Evolutionary conservation across 64 coral and sea anemone species (phyloP), one percentile per base, ranked within the genome.

Genomic region (Catalaphyllia jardinei): DNA sequence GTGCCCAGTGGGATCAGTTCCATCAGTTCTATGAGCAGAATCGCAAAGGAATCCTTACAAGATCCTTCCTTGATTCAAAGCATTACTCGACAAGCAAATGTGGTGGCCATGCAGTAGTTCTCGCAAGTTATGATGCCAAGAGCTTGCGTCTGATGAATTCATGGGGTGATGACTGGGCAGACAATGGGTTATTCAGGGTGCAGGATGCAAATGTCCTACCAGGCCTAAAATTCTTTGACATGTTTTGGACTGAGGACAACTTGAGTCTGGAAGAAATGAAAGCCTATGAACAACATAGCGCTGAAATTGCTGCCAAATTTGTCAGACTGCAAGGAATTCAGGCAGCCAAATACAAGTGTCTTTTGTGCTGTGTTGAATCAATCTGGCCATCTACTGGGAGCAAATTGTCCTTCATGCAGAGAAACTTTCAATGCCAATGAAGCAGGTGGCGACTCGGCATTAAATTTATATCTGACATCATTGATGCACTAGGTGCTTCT

Each of bases 151-250:
- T 91, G 29, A 86, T 91, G 89, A 91, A 91, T 91, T 91, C 89
- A 30, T 86, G 72, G 72, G 72, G 80, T 5, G 31, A 71, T 5
- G 3, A 39, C 0, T 87, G 54, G 55, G 82, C 39, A 14, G 74
- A 92, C 52, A 55, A 35, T n/a, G 90, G 90, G 12, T 92, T 87
- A 29, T 92, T 92, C 63, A 92, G 62, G 49, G 75, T 92, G 25
- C 14, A 87, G 62, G 73, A 92, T 87, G 31, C 83, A 52, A 18
- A 79, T 54, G 83, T 92, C 29, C 75, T 92, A 30, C 39, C 39
- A 14, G 75, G 83, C 2, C 42, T 92, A 30, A 18, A 73, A 25
- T 92, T 87, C 20, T 0, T 87, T 22, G 90, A 92, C 22, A 83
- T 92, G n/a, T 92, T 24, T 19, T 87, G 90, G 90, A 59, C 15